These are phyloP conservation scores for Dynastes grantii DNA, from an alignment of 2,888 invertebrate genomes.

Conservation along the genomic window DNA sequence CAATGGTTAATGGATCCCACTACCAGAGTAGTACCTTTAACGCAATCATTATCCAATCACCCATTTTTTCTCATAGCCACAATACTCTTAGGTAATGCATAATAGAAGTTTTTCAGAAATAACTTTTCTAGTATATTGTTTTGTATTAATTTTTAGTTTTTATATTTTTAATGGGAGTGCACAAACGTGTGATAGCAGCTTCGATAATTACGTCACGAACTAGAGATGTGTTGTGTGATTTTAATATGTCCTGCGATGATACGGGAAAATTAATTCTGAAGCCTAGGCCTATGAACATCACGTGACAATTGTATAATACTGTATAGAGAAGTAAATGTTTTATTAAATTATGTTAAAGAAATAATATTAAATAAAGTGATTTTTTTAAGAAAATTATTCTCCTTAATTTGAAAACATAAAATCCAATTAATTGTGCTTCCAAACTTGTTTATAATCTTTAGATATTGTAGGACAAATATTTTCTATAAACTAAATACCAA, in stretches of 20 bases:
- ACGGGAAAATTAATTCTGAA: constrained; percentile 96
- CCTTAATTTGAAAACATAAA: too few relatives aligned
- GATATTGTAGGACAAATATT: too few relatives aligned
- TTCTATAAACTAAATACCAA: too few relatives aligned
- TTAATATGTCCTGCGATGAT: constrained; percentile 99
- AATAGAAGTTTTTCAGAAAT: neutral
- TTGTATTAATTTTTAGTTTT: constrained; percentile 74
- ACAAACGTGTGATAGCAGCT: constrained; percentile 96
- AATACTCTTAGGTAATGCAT: constrained; percentile 82
- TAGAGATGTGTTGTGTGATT: constrained; percentile 91
- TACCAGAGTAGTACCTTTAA: constrained; percentile 91
- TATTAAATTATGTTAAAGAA: constrained; percentile 43
- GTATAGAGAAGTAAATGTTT: constrained; percentile 46
- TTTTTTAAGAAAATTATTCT: constrained; percentile 14
- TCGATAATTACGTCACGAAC: constrained; percentile 95
- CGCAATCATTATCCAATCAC: constrained; percentile 94
- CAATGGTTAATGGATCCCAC: constrained; percentile 96
- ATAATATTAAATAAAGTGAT: constrained; percentile 43
- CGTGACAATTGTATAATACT: constrained; percentile 62
- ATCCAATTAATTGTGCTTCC: too few relatives aligned
- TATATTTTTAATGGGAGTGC: constrained; percentile 93
- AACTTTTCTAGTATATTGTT: constrained; percentile 7
- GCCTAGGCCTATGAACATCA: constrained; percentile 80
- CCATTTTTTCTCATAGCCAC: constrained; percentile 95
- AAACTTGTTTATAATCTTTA: too few relatives aligned